Evolutionary conservation across 2,797 vertebrate genomes (phyloP).

Genomic region (Platalea minor): DNA sequence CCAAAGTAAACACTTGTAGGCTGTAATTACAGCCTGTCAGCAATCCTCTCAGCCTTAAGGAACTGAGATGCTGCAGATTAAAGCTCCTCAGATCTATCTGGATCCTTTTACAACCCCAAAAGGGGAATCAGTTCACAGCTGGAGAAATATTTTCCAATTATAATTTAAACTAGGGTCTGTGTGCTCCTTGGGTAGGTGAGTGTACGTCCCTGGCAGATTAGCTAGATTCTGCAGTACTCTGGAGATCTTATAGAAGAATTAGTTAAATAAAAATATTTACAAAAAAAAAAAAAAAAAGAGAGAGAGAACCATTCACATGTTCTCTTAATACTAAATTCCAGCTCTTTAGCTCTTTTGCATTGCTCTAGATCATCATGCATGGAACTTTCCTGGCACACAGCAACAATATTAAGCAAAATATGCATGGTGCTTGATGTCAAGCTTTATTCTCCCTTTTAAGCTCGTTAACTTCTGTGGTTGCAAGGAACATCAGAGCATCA

Average conservation of each 20-base stretch:
- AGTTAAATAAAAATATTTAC: neutral
- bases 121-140: neutral
- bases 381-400: neutral
- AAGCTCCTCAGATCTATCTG: neutral
- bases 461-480: neutral
- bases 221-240: neutral
- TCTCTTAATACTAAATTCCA: neutral
- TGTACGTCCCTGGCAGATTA: neutral
- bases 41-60: neutral
- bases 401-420: neutral
- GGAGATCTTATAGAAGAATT: neutral
- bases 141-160: neutral
- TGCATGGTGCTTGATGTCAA: neutral
- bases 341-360: neutral
- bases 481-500: neutral
- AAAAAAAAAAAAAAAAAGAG: rapidly evolving
- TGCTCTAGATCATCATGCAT: neutral
- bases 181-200: neutral
- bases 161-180: neutral
- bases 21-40: neutral
- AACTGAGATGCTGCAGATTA: neutral
- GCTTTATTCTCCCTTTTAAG: neutral
- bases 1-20: neutral
- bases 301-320: neutral
- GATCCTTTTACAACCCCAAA: neutral